Evolutionary conservation across 2,797 vertebrate genomes (phyloP).

Genomic region (Synaphobranchus kaupii): DNA sequence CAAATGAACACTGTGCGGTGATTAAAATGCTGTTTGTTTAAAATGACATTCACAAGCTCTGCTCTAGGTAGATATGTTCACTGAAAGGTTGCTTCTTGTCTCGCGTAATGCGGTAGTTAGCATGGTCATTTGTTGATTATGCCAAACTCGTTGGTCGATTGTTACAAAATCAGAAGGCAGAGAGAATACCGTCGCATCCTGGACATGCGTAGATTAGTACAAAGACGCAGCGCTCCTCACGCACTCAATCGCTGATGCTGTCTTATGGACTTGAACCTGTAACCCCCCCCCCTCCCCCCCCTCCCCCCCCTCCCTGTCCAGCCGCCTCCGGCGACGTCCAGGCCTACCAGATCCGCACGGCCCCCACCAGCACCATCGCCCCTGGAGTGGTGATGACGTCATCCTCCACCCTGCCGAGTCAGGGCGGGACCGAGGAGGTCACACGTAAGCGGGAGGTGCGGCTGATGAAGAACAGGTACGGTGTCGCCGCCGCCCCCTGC

Average conservation of each 20-base stretch:
- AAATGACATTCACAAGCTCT: not conserved
- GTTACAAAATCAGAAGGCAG: too few species aligned
- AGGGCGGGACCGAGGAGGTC: constrained; percentile 88
- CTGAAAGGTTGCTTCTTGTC: not conserved
- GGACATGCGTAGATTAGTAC: not conserved
- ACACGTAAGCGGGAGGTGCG: constrained; percentile 97
- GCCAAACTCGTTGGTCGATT: not conserved
- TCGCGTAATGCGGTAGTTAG: not conserved
- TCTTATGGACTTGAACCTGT: constrained; percentile 6
- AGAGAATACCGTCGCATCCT: not conserved
- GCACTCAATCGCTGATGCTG: not conserved
- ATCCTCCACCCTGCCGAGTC: constrained; percentile 84
- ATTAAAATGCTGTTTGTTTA: not conserved
- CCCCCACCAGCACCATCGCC: constrained; percentile 87
- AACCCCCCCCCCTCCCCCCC: not conserved
- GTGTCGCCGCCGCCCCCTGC: not conserved
- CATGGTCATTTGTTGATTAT: not conserved
- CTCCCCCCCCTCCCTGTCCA: constrained; percentile 55
- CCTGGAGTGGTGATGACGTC: constrained; percentile 95
- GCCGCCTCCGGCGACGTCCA: constrained; percentile 97
- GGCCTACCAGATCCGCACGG: constrained; percentile 97
- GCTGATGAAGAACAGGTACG: constrained; percentile 98
- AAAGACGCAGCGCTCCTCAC: not conserved
- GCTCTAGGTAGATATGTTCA: not conserved
- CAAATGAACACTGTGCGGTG: not conserved